A percentile compares a stretch with the other conserved stretches of the same genome.
phyloP scores from a whole-genome alignment of 2,113 vertebrate species.

The Corvus moneduloides region DNA sequence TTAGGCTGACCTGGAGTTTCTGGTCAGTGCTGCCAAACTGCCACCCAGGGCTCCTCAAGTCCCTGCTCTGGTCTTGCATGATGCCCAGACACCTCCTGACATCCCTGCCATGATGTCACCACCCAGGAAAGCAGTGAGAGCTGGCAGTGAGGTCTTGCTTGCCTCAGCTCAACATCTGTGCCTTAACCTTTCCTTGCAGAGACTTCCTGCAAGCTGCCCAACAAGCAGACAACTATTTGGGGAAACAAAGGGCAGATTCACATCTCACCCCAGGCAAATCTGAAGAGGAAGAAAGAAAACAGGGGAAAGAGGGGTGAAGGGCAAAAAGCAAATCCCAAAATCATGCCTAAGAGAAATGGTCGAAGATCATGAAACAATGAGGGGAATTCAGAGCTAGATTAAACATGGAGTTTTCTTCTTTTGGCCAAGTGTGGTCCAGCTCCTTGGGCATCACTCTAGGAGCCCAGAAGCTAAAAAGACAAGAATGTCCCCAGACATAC shows the following conservation, averaged over 20 bases:
- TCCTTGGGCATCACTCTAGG: constrained; percentile 21
- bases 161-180: constrained; percentile 10
- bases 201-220: constrained; percentile 10
- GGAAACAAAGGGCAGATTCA: constrained; percentile 70
- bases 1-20: not conserved
- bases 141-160: not conserved
- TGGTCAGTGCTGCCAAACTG: not conserved
- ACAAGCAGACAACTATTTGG: constrained; percentile 30
- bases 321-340: not conserved
- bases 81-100: not conserved
- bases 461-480: constrained; percentile 33
- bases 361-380: constrained; percentile 31
- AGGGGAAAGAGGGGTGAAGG: not conserved
- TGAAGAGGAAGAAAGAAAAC: constrained; percentile 33
- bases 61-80: no score
- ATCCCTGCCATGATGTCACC: not conserved
- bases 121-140: not conserved
- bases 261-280: not conserved
- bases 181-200: not conserved
- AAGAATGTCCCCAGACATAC: constrained; percentile 25
- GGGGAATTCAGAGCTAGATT: constrained; percentile 41
- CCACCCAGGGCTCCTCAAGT: not conserved
- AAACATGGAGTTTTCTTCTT: constrained; percentile 18
- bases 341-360: not conserved
- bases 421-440: not conserved